Conservation (phyloP, 2,113 vertebrate species). For the Aphelocoma coerulescens region DNA sequence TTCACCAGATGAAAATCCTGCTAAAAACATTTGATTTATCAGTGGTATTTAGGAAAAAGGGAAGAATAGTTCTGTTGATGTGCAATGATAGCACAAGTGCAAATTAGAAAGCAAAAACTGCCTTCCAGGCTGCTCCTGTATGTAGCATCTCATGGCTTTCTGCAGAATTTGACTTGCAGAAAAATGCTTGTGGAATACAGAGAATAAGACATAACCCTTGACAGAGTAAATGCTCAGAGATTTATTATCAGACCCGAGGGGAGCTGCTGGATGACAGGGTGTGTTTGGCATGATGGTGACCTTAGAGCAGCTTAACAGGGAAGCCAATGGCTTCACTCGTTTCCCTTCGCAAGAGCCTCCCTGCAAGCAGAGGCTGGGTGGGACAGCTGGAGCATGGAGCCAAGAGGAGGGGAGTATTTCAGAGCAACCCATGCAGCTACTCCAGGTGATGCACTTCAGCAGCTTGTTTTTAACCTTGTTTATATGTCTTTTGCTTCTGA, state of each 20-base stretch:
- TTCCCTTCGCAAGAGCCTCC: neutral
- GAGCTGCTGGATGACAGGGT: neutral
- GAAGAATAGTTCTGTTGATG: neutral
- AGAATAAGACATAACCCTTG: neutral
- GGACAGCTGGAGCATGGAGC: neutral
- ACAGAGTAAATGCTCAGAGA: neutral
- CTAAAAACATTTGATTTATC: neutral
- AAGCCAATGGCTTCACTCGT: neutral
- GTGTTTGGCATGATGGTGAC: neutral
- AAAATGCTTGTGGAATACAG: neutral
- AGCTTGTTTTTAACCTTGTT: neutral
- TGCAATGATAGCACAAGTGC: neutral
- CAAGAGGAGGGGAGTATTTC: neutral
- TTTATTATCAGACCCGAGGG: neutral
- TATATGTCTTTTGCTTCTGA: neutral
- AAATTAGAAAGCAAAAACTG: neutral
- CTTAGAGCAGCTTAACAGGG: neutral
- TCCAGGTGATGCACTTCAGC: neutral
- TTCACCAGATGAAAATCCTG: neutral
- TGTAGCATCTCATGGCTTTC: neutral
- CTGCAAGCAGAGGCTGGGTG: no score
- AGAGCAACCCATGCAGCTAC: neutral
- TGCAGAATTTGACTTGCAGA: slow-evolving; percentile 5
- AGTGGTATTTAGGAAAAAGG: neutral
- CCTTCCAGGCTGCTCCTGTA: neutral